A percentile compares a stretch with the other conserved stretches of the same genome.
Conservation (phyloP, 2,113 vertebrate species). For the Sinocyclocheilus anophthalmus region DNA sequence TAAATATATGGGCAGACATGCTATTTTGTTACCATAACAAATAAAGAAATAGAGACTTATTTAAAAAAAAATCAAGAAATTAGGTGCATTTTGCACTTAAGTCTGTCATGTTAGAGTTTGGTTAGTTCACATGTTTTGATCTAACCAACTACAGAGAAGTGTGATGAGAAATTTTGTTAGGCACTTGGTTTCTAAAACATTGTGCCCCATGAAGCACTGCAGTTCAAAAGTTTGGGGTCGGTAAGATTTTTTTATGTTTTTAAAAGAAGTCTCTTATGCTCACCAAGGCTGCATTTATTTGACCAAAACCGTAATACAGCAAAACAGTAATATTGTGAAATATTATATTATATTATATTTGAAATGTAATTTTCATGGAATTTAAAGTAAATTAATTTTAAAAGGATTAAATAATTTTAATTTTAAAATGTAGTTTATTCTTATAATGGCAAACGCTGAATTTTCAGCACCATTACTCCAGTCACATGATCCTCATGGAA, state of each 20-base stretch:
- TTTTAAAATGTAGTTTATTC: background rate
- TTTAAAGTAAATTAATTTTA: too few relatives aligned
- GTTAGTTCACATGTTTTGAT: background rate
- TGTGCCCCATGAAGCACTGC: background rate
- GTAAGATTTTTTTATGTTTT: background rate
- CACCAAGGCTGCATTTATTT: background rate
- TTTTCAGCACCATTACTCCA: background rate
- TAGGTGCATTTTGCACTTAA: background rate
- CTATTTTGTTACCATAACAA: background rate
- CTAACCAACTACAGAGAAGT: background rate
- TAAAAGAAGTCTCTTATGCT: background rate
- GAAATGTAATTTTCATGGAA: too few relatives aligned
- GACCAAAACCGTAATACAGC: background rate
- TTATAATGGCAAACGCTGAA: too few relatives aligned
- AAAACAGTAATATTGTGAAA: too few relatives aligned
- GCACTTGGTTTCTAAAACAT: background rate
- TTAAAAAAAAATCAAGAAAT: too few relatives aligned
- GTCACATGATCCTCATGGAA: background rate
- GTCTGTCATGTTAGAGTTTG: background rate
- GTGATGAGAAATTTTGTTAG: background rate
- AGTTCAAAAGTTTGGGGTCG: background rate
- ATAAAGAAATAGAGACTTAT: background rate
- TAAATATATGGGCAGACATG: background rate
- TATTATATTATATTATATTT: too few relatives aligned
- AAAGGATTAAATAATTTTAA: too few relatives aligned